A percentile compares a stretch with the other conserved stretches of the same genome.
Conservation (phyloP, 2,888 invertebrate genomes). For the Caenorhabditis wallacei region DNA sequence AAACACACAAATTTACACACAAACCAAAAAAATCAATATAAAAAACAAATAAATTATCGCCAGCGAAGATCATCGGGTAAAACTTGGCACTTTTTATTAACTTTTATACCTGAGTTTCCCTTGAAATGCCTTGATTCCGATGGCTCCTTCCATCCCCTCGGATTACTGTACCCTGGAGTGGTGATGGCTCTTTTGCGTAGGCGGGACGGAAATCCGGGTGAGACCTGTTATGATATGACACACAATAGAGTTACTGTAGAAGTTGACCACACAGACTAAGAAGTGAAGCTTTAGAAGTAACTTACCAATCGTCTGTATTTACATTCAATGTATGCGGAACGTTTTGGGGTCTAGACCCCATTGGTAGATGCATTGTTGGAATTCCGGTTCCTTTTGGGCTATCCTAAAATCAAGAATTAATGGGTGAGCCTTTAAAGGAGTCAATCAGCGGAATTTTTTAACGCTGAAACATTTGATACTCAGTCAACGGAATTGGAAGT, state of each 20-base stretch:
- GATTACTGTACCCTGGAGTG: slow-evolving; percentile 62
- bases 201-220: slow-evolving; percentile 34
- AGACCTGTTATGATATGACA: slow-evolving; percentile 49
- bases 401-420: slow-evolving; percentile 34
- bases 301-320: slow-evolving; percentile 66
- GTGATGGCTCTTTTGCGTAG: slow-evolving; percentile 58
- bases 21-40: slow-evolving; percentile 16
- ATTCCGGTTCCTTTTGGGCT: slow-evolving; percentile 11
- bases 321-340: slow-evolving; percentile 52
- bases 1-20: slow-evolving; percentile 15
- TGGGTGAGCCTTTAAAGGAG: no score
- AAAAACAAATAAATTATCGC: slow-evolving; percentile 1
- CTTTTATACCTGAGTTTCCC: slow-evolving; percentile 67
- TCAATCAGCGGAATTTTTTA: no score
- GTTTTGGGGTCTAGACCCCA: slow-evolving; percentile 32
- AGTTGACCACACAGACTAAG: background rate
- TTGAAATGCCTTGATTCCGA: slow-evolving; percentile 6
- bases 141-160: slow-evolving; percentile 52
- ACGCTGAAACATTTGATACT: no score
- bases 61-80: slow-evolving; percentile 5
- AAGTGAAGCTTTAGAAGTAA: background rate
- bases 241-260: slow-evolving; percentile 11
- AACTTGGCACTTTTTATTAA: background rate
- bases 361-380: slow-evolving; percentile 57
- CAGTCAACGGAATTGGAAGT: no score